phyloP scores from a whole-genome alignment of 2,888 invertebrate genomes.

The Epistrophe eligans region DNA sequence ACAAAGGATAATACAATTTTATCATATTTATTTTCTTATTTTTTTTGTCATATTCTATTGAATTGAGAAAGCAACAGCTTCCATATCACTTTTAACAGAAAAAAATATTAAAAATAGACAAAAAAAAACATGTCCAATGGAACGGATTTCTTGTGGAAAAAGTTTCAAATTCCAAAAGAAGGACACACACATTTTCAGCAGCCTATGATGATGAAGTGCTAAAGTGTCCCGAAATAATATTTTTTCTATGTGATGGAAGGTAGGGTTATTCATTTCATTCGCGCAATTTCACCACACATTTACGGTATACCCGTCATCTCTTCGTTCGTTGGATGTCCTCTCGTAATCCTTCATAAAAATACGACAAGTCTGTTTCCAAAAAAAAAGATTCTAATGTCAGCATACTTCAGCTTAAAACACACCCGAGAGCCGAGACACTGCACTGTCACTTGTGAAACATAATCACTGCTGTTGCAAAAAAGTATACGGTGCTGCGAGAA shows the following conservation, averaged over 20 bases:
- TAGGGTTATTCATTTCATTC: slow-evolving; percentile 67
- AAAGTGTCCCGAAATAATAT: slow-evolving; percentile 55
- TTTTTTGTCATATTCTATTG: slow-evolving; percentile 36
- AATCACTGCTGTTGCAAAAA: slow-evolving; percentile 55
- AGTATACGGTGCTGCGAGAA: not conserved
- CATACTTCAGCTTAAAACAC: slow-evolving; percentile 38
- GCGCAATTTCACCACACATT: slow-evolving; percentile 67
- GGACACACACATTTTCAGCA: slow-evolving; percentile 9
- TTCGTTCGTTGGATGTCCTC: not conserved
- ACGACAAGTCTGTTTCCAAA: slow-evolving; percentile 43
- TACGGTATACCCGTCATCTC: not conserved
- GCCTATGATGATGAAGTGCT: slow-evolving; percentile 63
- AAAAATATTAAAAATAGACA: not conserved
- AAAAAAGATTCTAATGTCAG: slow-evolving; percentile 44
- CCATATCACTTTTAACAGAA: slow-evolving; percentile 19
- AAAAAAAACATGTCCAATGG: slow-evolving; percentile 19
- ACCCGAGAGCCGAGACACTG: slow-evolving; percentile 28
- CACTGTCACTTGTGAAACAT: slow-evolving; percentile 74
- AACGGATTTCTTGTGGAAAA: slow-evolving; percentile 53
- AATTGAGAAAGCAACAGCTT: slow-evolving; percentile 58
- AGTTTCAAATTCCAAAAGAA: slow-evolving; percentile 15
- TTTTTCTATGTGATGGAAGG: not conserved
- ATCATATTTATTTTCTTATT: slow-evolving; percentile 18
- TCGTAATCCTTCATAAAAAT: slow-evolving; percentile 67
- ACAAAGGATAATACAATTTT: slow-evolving; percentile 61